Conservation (phyloP, 2,888 invertebrate genomes). For the Lochmaea capreae region DNA sequence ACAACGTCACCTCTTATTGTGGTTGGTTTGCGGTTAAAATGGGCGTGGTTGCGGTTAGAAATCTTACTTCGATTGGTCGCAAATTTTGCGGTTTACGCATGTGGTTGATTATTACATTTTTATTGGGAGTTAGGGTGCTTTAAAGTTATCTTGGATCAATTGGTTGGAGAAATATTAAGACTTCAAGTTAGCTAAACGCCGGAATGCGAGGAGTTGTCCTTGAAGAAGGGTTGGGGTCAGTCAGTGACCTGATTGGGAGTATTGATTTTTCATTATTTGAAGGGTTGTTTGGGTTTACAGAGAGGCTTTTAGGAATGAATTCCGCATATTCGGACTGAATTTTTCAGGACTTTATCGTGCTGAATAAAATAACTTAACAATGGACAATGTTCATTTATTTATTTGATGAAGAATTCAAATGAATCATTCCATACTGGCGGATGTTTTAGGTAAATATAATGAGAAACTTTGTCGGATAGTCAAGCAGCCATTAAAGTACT, state of each 20-base stretch:
- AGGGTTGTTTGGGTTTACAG: conserved; percentile 24
- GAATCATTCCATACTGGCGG: no score
- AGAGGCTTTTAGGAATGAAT: background rate
- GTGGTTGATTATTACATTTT: conserved; percentile 66
- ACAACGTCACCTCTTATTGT: conserved; percentile 65
- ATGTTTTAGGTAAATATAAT: no score
- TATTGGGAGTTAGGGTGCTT: conserved; percentile 58
- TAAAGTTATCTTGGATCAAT: conserved; percentile 34
- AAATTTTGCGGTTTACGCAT: conserved; percentile 70
- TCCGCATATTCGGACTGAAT: background rate
- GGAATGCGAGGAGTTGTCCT: conserved; percentile 24
- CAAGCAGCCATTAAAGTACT: no score
- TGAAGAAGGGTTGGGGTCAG: conserved; percentile 34
- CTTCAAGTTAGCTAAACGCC: conserved; percentile 20
- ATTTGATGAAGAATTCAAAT: no score
- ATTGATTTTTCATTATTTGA: conserved; percentile 42
- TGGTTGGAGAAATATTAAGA: conserved; percentile 40
- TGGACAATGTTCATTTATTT: no score
- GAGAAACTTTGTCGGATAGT: no score
- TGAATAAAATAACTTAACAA: no score
- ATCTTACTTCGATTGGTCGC: conserved; percentile 70
- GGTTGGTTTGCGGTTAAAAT: conserved; percentile 65
- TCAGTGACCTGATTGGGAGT: conserved; percentile 40
- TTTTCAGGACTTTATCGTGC: background rate
- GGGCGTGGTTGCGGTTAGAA: conserved; percentile 70